A percentile compares a stretch with the other conserved stretches of the same genome.
These are phyloP conservation scores for Eira barbara DNA, from an alignment of 2,113 vertebrate species.

Conservation along the genomic window DNA sequence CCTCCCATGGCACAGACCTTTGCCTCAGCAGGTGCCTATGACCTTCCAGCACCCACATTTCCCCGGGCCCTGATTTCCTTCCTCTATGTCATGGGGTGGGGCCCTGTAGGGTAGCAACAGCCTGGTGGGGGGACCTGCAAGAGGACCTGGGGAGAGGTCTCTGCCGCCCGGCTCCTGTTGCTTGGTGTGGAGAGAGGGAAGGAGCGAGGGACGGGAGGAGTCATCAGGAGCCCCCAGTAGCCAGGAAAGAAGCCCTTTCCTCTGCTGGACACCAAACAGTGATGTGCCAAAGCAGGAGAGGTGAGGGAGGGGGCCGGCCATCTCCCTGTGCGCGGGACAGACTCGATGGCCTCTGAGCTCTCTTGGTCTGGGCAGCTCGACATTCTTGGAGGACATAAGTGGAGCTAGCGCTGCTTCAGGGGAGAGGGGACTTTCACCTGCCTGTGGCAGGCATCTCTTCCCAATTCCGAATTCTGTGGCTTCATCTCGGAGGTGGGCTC, in stretches of 20 bases:
- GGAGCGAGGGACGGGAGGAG: not conserved
- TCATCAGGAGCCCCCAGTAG: not conserved
- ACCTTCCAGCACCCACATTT: not conserved
- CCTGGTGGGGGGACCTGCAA: too few species aligned
- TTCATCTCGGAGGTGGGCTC: not conserved
- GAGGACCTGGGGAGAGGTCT: not conserved
- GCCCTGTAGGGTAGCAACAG: not conserved
- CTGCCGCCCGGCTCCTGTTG: not conserved
- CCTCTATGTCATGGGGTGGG: not conserved
- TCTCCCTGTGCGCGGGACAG: not conserved
- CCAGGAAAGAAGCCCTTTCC: not conserved
- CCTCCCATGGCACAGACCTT: accelerated
- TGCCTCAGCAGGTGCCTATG: not conserved
- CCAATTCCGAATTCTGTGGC: not conserved
- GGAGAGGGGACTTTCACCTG: accelerated
- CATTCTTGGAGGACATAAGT: not conserved
- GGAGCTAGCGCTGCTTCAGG: accelerated
- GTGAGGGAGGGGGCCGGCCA: not conserved
- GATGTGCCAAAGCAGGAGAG: not conserved
- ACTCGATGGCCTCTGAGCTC: not conserved
- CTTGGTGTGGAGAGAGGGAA: too few species aligned
- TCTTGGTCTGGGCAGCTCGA: not conserved
- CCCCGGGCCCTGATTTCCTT: not conserved
- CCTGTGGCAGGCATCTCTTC: accelerated
- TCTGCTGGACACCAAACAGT: not conserved